Base-by-base conservation (phyloP, 2,888 invertebrate genomes). In the Melipona bicolor region DNA sequence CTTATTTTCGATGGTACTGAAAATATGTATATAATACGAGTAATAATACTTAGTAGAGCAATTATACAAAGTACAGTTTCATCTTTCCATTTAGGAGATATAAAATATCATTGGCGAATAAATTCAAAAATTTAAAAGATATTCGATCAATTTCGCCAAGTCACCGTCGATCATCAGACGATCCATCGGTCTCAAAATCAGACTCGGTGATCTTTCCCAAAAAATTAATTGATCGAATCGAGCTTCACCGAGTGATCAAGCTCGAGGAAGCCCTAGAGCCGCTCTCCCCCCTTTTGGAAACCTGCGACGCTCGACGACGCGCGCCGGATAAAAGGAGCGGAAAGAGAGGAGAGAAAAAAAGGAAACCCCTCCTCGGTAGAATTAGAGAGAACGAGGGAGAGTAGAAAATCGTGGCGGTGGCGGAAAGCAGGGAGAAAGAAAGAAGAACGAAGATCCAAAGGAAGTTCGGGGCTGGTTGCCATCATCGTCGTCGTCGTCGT, bases 401-500 rank as follows among this genome's bases (percentile, higher is more conserved):
- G 43, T 43, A 43, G 4, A 17, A 67, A 15, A 50, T 17, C 50
- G 50, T 17, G 50, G 17, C 50, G 17, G 17, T 43, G 17, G 17
- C 17, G 54, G 21, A 75, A 64, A 62, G 24, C n/a, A 19, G 24
- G 19, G 24, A 19, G n/a, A 11, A 21, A 19, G n/a, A 17, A 32
- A 36, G 71, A 64, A 56, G 54, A 75, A 64, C 27, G 52, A 79
- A 52, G 13, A 52, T 3, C 52, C 6, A 75, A 50, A 21, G 49
- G 74, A 69, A 74, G 59, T 73, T 67, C 65, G 79, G 43, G 54
- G 5, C 13, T 19, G 74, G 32, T 43, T 43, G 43, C 43, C 43
- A 43, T 43, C 36, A 9, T 36, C 36, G 67, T 71, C 80, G 69
- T 86, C 84, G 88, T 83, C 36, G 36, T 36, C 36, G 67, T 71